These are phyloP conservation scores for Drosophila eohydei DNA, from an alignment of 2,888 invertebrate genomes.

Conservation along the genomic window DNA sequence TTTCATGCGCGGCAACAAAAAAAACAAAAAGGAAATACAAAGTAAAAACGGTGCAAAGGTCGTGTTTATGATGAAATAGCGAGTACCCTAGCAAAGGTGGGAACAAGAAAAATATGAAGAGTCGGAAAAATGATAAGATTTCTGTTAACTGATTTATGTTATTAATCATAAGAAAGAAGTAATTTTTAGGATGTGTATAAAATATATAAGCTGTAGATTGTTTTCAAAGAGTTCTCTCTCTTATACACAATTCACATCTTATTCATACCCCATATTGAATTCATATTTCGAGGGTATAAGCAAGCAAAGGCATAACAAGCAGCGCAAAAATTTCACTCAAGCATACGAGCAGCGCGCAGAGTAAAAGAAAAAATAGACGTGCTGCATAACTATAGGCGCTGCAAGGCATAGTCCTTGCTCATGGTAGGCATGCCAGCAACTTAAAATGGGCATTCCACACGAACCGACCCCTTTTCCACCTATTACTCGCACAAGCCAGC, in stretches of 20 bases:
- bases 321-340: conserved; percentile 50
- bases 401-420: conserved; percentile 49
- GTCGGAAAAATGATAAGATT: background rate
- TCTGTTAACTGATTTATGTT: background rate
- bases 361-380: conserved; percentile 28
- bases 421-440: conserved; percentile 61
- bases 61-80: background rate
- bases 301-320: conserved; percentile 30
- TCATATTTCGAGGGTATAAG: conserved; percentile 18
- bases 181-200: background rate
- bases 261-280: background rate
- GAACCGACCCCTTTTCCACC: background rate
- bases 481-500: background rate
- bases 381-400: conserved; percentile 70
- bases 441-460: conserved; percentile 39
- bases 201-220: no score
- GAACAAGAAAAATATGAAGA: background rate
- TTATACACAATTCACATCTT: background rate
- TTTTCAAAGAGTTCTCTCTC: background rate
- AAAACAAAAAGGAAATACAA: conserved; percentile 19
- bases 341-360: conserved; percentile 46
- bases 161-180: background rate
- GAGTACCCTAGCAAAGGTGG: conserved; percentile 2
- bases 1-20: conserved; percentile 39
- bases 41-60: background rate